Percentiles rank a stretch among this genome's conserved stretches.
Conservation (phyloP, 2,797 vertebrate species). For the Tapera naevia region DNA sequence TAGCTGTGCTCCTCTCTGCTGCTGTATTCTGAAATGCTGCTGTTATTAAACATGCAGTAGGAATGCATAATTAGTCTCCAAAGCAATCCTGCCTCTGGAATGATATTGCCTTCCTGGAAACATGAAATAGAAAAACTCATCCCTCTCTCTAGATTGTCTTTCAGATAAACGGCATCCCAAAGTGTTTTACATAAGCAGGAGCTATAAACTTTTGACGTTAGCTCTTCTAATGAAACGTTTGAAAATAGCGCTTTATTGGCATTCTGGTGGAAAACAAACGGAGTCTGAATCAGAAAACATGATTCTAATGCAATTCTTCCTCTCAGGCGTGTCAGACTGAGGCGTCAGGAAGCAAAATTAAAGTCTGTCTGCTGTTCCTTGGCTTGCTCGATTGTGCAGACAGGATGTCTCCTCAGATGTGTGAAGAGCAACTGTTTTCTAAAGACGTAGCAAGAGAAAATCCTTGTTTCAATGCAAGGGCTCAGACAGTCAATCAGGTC, state of each 20-base stretch:
- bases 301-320: not conserved
- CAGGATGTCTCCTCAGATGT: not conserved
- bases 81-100: slow-evolving; percentile 8
- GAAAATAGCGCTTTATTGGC: not conserved
- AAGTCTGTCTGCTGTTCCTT: not conserved
- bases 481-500: not conserved
- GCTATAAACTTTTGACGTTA: slow-evolving; percentile 5
- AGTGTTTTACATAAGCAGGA: not conserved
- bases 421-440: not conserved
- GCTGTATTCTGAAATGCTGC: slow-evolving; percentile 9
- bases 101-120: slow-evolving; percentile 34
- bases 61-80: slow-evolving; percentile 21
- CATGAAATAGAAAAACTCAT: slow-evolving; percentile 10
- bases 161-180: slow-evolving; percentile 27
- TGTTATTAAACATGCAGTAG: not conserved
- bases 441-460: not conserved
- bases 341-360: not conserved
- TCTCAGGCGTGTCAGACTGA: not conserved
- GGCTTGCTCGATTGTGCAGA: not conserved
- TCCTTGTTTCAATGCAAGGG: not conserved
- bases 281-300: slow-evolving; percentile 7
- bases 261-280: slow-evolving; percentile 7
- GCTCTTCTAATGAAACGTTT: slow-evolving; percentile 41
- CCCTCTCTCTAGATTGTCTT: not conserved
- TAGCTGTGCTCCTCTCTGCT: not conserved